Evolutionary conservation across 2,888 invertebrate species (phyloP), one percentile per base, ranked within the genome.

Genomic region (Hipparchia semele): DNA sequence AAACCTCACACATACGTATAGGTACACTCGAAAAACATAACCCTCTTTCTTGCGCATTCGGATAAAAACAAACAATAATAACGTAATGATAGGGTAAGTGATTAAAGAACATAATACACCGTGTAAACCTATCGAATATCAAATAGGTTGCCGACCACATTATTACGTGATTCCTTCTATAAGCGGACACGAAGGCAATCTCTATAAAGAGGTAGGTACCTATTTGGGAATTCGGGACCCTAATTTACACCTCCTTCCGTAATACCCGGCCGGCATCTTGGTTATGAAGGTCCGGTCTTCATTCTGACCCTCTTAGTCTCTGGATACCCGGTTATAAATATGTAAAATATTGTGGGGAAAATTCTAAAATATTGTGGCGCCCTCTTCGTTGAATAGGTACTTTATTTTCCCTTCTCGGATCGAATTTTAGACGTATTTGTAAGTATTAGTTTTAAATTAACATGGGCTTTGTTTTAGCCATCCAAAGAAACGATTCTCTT

Each of bases 181-280:
- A 87, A 90, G 82, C 87, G 89, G 89, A 87, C 88, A 87, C 81
- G 87, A 89, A 90, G 81, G 87, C 90, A 91, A 91, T 91, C 75
- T 73, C 73, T 66, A 75, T 74, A 72, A 72, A 72, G 74, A 74
- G 91, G 90, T 88, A 23, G 23, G 23, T 23, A 23, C 23, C 23
- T 23, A 39, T 39, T 39, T 39, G 39, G 39, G 39, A 39, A 88
- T 90, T 90, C 86, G 88, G 86, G 84, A 89, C 89, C 91, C 91
- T 90, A 90, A 92, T 92, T 92, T 90, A 90, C 92, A 92, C 90
- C 87, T 90, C 89, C 89, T 89, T 75, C 87, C 83, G 88, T 88
- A 90, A 92, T 91, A 91, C 90, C 84, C 85, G 84, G 81, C 84
- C 85, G 84, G 81, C 81, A 82, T 81, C 80, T 81, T 82, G 79